Evolutionary conservation across 2,113 vertebrate species (phyloP), one percentile per base, ranked within the genome.

Genomic region (Nerophis ophidion): DNA sequence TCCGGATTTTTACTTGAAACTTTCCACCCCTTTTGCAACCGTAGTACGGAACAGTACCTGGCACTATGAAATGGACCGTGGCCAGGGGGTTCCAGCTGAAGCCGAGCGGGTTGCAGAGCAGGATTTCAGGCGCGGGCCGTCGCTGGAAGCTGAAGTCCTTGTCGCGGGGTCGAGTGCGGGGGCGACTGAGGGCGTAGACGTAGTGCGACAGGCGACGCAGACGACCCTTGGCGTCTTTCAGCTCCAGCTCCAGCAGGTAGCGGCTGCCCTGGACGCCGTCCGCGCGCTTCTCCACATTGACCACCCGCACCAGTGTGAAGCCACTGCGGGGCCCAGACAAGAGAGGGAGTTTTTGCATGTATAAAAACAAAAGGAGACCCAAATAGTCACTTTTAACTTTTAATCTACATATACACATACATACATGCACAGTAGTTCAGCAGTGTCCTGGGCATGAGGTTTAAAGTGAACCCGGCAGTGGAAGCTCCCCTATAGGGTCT

Each of bases 181-280:
- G 51, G 67, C 84, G 89, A 65, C 72, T 82, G 15, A 69, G 86
- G 0, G 84, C 74, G 6, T 92, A 96, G 81, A 99, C 19, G 0
- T 92, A 97, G 47, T 93, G 91, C 0, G 93, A 93, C 69, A 98
- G 76, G 17, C 94, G 92, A 38, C 93, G 65, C 4, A 79, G 72
- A 2, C 62, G 83, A 46, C 61, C 79, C 0, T 77, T 77, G 8
- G 9, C 70, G 14, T 95, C 91, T 60, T 87, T 84, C 49, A 98
- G 70, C 75, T 93, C 92, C 52, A 98, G 88, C 74, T 98, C 96
- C 81, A 98, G 80, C 9, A 98, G 90, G 75, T 96, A 96, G 19
- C 95, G 92, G 52, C 86, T 92, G 15, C 95, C 96, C 0, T 80
- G 83, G 0, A 85, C 5, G 4, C 70, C 79, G 66, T 98, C 95